These are phyloP conservation scores for Alectura lathami DNA, from an alignment of 2,113 vertebrate genomes.

Conservation along the genomic window DNA sequence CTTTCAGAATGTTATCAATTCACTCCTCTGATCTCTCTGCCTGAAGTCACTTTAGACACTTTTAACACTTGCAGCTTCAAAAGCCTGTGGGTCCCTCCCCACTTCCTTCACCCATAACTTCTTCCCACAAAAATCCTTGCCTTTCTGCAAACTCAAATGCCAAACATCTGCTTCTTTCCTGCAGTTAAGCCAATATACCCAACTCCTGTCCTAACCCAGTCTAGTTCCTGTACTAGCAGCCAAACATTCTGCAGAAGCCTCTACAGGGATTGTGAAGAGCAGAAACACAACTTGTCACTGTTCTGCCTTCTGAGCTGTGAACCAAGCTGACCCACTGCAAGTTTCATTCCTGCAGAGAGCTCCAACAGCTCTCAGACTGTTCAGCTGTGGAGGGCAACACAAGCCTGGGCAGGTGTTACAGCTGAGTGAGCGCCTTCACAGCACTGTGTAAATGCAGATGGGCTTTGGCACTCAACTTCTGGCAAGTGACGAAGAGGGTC, in stretches of 20 bases:
- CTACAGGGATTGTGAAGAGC: not conserved
- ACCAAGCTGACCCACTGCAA: not conserved
- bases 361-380: not conserved
- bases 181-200: not conserved
- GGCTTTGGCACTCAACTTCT: not conserved
- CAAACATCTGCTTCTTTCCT: not conserved
- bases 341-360: not conserved
- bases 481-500: not conserved
- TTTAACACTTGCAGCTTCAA: not conserved
- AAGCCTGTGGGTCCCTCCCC: not conserved
- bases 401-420: slow-evolving; percentile 22
- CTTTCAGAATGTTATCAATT: not conserved
- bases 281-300: not conserved
- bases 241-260: not conserved
- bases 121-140: not conserved
- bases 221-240: not conserved
- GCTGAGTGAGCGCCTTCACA: not conserved
- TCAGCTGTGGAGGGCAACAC: not conserved
- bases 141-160: not conserved
- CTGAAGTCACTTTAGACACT: not conserved
- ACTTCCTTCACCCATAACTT: not conserved
- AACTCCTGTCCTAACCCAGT: not conserved
- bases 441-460: slow-evolving; percentile 18
- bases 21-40: not conserved
- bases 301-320: not conserved